Percentiles rank a stretch among this genome's conserved stretches.
Conservation (phyloP, 2,888 invertebrate genomes). For the Podotricha telesiphe region DNA sequence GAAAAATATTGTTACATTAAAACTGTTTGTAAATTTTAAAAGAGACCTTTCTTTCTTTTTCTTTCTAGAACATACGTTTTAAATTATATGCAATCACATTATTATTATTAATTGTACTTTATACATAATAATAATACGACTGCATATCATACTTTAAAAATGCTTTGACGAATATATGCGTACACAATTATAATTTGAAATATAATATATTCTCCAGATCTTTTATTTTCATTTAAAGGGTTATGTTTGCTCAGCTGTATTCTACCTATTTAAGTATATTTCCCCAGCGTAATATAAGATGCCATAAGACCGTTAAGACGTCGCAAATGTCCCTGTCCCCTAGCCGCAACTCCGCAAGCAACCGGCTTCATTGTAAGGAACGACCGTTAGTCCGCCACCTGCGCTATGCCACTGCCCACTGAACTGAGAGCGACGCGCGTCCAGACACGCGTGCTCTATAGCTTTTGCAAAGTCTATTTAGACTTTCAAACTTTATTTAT, state of each 20-base stretch:
- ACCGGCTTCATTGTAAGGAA: slow-evolving; percentile 44
- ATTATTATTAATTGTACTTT: too few species aligned
- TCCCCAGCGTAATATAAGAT: slow-evolving; percentile 43
- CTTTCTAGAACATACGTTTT: too few species aligned
- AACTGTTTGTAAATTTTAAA: background rate
- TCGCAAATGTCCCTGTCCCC: slow-evolving; percentile 47
- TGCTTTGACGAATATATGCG: too few species aligned
- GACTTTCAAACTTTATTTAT: background rate
- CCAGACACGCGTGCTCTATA: slow-evolving; percentile 58
- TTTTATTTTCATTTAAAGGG: background rate
- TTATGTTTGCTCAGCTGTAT: slow-evolving; percentile 26
- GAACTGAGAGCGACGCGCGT: slow-evolving; percentile 74
- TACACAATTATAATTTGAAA: too few species aligned
- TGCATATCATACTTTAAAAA: too few species aligned
- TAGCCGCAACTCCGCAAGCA: slow-evolving; percentile 40
- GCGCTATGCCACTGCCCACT: slow-evolving; percentile 67
- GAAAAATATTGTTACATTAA: background rate
- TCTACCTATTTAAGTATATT: slow-evolving; percentile 36
- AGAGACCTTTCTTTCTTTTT: too few species aligned
- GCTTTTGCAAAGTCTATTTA: slow-evolving; percentile 40
- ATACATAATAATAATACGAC: too few species aligned
- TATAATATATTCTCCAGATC: background rate
- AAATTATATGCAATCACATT: too few species aligned
- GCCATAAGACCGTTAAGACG: slow-evolving; percentile 45
- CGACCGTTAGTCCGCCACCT: slow-evolving; percentile 81